A percentile compares a stretch with the other conserved stretches of the same genome.
These are phyloP conservation scores for Agriopis aurantiaria DNA, from an alignment of 2,888 invertebrate species.

Conservation along the genomic window DNA sequence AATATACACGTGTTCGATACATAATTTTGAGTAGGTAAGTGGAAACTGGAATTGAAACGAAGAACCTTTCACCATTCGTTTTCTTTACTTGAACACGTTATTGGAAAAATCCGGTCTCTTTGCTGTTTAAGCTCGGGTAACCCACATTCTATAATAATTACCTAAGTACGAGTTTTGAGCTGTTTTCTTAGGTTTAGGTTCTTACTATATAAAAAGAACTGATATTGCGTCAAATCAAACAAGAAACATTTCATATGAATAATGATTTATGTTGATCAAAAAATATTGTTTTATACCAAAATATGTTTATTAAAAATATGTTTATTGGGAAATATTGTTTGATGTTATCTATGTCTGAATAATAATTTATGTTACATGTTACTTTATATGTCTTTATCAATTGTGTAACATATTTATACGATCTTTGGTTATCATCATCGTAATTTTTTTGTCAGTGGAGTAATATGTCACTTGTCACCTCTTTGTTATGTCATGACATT, in stretches of 20 bases:
- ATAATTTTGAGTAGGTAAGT: background rate
- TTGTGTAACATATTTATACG: too few relatives aligned
- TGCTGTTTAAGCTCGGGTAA: background rate
- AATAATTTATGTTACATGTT: too few relatives aligned
- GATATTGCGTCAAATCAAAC: background rate
- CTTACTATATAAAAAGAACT: background rate
- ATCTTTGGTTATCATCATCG: too few relatives aligned
- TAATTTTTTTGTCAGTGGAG: too few relatives aligned
- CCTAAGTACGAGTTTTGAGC: background rate
- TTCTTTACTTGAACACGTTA: background rate
- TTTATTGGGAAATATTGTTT: too few relatives aligned
- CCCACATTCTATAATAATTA: background rate
- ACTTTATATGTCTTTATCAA: too few relatives aligned
- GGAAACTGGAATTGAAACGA: background rate
- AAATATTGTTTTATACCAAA: too few relatives aligned
- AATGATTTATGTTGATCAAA: too few relatives aligned
- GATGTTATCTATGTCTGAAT: too few relatives aligned
- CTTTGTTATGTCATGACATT: too few relatives aligned
- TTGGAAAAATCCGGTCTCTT: background rate
- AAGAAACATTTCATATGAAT: background rate
- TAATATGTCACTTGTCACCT: too few relatives aligned
- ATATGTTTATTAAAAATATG: too few relatives aligned
- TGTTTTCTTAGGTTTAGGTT: background rate
- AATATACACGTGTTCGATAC: slow-evolving; percentile 9
- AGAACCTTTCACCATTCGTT: background rate